Evolutionary conservation across 1,140 invertebrate species (phyloP).

Genomic region (Drosophila aff.): DNA sequence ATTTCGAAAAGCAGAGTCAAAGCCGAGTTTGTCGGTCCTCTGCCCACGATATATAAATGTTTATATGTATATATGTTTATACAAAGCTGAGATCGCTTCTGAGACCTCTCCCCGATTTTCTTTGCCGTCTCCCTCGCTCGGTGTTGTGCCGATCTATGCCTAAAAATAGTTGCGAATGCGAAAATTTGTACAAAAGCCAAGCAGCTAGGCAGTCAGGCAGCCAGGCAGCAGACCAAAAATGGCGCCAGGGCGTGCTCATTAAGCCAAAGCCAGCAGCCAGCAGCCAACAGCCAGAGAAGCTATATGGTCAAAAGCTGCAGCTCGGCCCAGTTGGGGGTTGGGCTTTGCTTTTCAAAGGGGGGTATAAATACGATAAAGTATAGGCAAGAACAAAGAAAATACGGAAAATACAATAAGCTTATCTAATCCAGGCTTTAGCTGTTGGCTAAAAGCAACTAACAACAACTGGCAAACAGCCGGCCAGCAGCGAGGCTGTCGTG

Average conservation of each 20-base stretch:
- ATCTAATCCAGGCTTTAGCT: slow-evolving; percentile 74
- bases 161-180: slow-evolving; percentile 71
- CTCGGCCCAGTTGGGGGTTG: slow-evolving; percentile 26
- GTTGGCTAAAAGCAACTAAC: slow-evolving; percentile 18
- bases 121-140: slow-evolving; percentile 27
- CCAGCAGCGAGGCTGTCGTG: slow-evolving; percentile 59
- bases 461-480: background rate
- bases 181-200: slow-evolving; percentile 39
- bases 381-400: slow-evolving; percentile 32
- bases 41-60: slow-evolving; percentile 44
- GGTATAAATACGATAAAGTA: background rate
- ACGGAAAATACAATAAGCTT: slow-evolving; percentile 57
- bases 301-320: slow-evolving; percentile 28
- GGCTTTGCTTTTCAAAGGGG: background rate
- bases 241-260: slow-evolving; percentile 82
- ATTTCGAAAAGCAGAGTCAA: slow-evolving; percentile 62
- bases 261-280: slow-evolving; percentile 34
- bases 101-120: slow-evolving; percentile 55
- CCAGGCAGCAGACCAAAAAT: slow-evolving; percentile 67
- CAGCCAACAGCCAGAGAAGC: slow-evolving; percentile 2
- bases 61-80: slow-evolving; percentile 1
- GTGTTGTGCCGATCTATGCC: slow-evolving; percentile 62
- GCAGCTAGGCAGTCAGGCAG: slow-evolving; percentile 40
- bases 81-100: slow-evolving; percentile 26
- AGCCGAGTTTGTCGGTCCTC: slow-evolving; percentile 39